phyloP scores from a whole-genome alignment of 2,888 invertebrate species.

The Atethmia centrago region DNA sequence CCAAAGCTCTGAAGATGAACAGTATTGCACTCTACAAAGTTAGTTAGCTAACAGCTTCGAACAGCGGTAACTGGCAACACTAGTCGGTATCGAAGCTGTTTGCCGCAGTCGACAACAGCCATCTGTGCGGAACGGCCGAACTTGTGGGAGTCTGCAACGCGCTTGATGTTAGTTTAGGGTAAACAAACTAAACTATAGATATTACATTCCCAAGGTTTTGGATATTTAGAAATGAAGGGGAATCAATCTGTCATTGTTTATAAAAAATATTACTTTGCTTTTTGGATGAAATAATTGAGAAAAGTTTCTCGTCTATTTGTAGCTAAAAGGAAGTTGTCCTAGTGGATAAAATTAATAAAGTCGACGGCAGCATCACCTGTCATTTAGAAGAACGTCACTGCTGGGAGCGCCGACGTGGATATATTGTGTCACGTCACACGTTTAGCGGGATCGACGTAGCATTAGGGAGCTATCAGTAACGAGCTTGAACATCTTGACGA shows the following conservation, averaged over 20 bases:
- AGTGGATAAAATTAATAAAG: slow-evolving; percentile 21
- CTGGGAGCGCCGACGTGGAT: slow-evolving; percentile 4
- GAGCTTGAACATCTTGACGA: not conserved
- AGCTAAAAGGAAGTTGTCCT: not conserved
- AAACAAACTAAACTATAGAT: slow-evolving; percentile 1
- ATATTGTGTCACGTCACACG: not conserved
- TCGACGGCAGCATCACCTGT: not conserved
- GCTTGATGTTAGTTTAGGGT: slow-evolving; percentile 3
- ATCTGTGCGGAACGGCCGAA: slow-evolving; percentile 42
- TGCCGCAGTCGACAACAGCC: slow-evolving; percentile 26
- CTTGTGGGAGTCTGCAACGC: slow-evolving; percentile 31
- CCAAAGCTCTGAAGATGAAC: slow-evolving; percentile 1
- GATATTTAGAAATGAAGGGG: not conserved
- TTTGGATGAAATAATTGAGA: not conserved
- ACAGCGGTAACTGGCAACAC: slow-evolving; percentile 33
- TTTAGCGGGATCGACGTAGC: slow-evolving; percentile 4
- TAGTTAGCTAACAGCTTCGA: slow-evolving; percentile 16
- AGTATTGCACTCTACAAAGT: slow-evolving; percentile 26
- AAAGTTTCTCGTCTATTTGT: not conserved
- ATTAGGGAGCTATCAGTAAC: not conserved
- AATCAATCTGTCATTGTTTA: not conserved
- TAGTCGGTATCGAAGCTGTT: slow-evolving; percentile 30
- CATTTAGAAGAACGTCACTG: not conserved
- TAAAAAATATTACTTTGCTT: not conserved
- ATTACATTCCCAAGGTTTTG: not conserved